Evolutionary conservation across 2,797 vertebrate species (phyloP), one percentile per base, ranked within the genome.

Genomic region (Cetoscarus ocellatus): DNA sequence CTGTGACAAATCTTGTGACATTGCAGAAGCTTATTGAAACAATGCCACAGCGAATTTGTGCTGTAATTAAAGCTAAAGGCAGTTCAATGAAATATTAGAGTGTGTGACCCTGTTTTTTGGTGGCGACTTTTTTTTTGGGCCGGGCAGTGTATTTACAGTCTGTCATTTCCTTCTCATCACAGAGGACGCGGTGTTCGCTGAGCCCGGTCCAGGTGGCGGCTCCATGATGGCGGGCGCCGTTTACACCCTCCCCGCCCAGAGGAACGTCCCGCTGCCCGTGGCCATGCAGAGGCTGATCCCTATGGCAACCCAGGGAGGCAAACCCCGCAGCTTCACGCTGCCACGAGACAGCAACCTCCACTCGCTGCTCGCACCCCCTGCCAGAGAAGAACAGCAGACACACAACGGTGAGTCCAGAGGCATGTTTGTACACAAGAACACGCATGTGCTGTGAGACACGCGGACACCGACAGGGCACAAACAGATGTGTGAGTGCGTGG

Each of bases 311-410:
- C 86, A 87, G 67, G 92, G 91, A 55, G 97, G 96, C 66, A 99
- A 98, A 88, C 97, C 96, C 66, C 96, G 97, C 82, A 99, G 97
- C 87, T 99, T 96, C 90, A 98, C 98, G 2, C 95, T 99, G 92
- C 98, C 97, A 39, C 95, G 97, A 84, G 98, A 98, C 76, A 96
- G 97, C 35, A 96, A 96, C 74, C 97, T 99, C 67, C 97, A 98
- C 88, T 94, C 95, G 57, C 95, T 96, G 74, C 95, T 97, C 68
- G 89, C 94, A 2, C 94, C 96, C 11, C 94, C 97, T 0, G 75
- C 94, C 1, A 96, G 93, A 75, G 90, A 95, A 8, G 96, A 97
- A 48, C 96, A 78, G 54, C 96, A 96, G 74, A 91, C 95, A 44
- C 92, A 86, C 5, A 94, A 92, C 36, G 94, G 95, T 86, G 93